phyloP scores from a whole-genome alignment of 2,797 vertebrate species.

The Artibeus lituratus region DNA sequence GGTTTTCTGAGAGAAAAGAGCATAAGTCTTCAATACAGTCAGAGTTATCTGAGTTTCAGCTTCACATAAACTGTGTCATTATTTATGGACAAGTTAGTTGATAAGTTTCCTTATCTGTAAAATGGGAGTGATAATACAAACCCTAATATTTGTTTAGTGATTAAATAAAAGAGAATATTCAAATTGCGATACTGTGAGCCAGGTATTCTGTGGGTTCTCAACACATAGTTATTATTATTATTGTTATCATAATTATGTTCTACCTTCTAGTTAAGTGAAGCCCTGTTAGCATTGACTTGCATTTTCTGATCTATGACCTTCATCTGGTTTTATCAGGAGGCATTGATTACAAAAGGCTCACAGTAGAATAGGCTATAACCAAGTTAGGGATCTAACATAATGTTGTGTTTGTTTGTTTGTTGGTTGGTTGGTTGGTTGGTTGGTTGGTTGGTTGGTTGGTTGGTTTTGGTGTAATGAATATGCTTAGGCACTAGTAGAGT shows the following conservation, averaged over 20 bases:
- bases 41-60: neutral
- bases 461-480: neutral
- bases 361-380: neutral
- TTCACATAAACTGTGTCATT: neutral
- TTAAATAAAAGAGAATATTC: neutral
- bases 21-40: neutral
- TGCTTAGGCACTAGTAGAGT: neutral
- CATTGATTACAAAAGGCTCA: neutral
- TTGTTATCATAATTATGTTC: neutral
- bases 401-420: neutral
- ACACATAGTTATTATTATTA: neutral
- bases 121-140: neutral
- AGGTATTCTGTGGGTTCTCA: neutral
- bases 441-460: no score
- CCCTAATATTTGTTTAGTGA: neutral
- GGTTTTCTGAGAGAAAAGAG: neutral
- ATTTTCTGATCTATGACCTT: neutral
- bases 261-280: neutral
- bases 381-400: neutral
- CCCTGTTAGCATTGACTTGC: neutral
- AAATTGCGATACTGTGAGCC: neutral
- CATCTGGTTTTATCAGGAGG: neutral
- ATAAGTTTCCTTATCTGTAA: slow-evolving; percentile 4
- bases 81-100: neutral
- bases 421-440: neutral